Percentiles rank a stretch among this genome's conserved stretches.
These are phyloP conservation scores for Amphiprion clarkii DNA, from an alignment of 2,797 vertebrate species.

Conservation along the genomic window DNA sequence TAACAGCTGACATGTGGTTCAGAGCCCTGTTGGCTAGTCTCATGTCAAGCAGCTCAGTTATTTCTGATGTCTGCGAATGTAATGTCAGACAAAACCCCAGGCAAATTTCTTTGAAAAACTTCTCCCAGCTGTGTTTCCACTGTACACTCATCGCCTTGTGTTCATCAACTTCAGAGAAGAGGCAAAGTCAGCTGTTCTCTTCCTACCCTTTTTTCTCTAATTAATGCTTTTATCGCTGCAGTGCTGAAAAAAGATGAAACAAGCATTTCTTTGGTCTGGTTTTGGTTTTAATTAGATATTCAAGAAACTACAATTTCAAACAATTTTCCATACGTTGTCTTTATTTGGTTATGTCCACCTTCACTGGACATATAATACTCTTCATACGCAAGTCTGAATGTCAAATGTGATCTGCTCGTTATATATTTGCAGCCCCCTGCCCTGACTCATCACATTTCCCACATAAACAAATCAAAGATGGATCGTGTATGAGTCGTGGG, in stretches of 20 bases:
- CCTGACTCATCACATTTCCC: slow-evolving; percentile 23
- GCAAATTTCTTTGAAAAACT: slow-evolving; percentile 57
- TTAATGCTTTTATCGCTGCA: neutral
- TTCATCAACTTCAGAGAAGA: slow-evolving; percentile 40
- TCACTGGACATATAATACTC: neutral
- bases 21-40: slow-evolving; percentile 41
- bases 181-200: slow-evolving; percentile 11
- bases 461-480: slow-evolving; percentile 38
- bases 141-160: slow-evolving; percentile 33
- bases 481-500: slow-evolving; percentile 16
- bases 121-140: slow-evolving; percentile 62
- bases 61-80: slow-evolving; percentile 67
- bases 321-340: neutral
- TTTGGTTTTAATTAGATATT: neutral
- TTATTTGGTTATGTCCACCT: neutral
- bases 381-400: neutral
- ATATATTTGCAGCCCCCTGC: neutral
- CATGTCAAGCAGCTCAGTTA: slow-evolving; percentile 62
- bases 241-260: neutral
- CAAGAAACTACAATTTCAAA: neutral
- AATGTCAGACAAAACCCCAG: slow-evolving; percentile 71
- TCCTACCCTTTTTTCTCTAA: slow-evolving; percentile 5
- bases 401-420: slow-evolving; percentile 5
- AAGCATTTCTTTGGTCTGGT: neutral
- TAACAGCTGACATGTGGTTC: slow-evolving; percentile 47